Percentiles rank a stretch among this genome's conserved stretches.
phyloP scores from a whole-genome alignment of 1,140 invertebrate species.

The Drosophila ananassae region DNA sequence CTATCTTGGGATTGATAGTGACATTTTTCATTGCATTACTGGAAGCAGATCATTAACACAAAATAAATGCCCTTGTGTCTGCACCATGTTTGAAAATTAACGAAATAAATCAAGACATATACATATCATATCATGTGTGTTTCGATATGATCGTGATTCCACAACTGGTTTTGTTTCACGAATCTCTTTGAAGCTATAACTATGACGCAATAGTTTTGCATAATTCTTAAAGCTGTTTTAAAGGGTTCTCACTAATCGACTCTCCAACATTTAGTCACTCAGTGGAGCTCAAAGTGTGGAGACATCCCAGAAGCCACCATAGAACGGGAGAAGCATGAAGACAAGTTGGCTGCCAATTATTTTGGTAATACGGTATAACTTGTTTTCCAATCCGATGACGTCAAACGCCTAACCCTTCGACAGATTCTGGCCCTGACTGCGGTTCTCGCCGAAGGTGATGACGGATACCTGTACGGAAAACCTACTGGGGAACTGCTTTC shows the following conservation, averaged over 20 bases:
- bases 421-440: conserved; percentile 23
- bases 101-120: neutral
- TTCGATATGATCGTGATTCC: neutral
- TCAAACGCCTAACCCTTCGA: conserved; percentile 25
- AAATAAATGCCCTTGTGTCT: no score
- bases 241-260: conserved; percentile 13
- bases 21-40: neutral
- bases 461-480: conserved; percentile 25
- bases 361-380: conserved; percentile 39
- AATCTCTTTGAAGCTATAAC: neutral
- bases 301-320: conserved; percentile 10
- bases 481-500: conserved; percentile 9
- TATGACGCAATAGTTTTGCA: conserved; percentile 2
- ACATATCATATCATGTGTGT: neutral
- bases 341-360: conserved; percentile 13
- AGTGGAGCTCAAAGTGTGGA: conserved; percentile 22
- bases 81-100: neutral
- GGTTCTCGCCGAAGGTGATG: conserved; percentile 8
- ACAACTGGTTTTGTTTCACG: conserved; percentile 21
- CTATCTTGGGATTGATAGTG: conserved; percentile 9
- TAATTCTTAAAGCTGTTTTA: conserved; percentile 37
- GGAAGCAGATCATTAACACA: neutral
- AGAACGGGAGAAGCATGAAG: conserved; percentile 26
- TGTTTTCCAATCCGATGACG: conserved; percentile 35
- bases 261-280: conserved; percentile 27